Evolutionary conservation across 2,113 vertebrate genomes (phyloP).

Genomic region (Pandion haliaetus): DNA sequence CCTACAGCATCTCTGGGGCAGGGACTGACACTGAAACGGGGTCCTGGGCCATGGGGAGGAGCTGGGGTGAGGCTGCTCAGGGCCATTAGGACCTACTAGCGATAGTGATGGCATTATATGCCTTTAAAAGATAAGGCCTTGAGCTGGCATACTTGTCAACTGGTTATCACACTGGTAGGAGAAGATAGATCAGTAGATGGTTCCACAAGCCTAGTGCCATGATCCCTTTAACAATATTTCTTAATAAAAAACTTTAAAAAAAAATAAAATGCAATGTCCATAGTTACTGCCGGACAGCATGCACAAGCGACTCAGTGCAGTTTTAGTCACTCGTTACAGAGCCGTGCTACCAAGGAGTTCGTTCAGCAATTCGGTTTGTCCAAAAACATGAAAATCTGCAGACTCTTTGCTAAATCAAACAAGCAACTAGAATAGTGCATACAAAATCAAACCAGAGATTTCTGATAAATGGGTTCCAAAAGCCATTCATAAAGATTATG

Average conservation of each 20-base stretch:
- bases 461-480: background rate
- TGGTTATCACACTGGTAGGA: background rate
- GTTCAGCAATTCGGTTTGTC: background rate
- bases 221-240: background rate
- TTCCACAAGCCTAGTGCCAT: background rate
- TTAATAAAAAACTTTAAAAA: background rate
- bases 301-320: background rate
- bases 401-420: background rate
- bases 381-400: background rate
- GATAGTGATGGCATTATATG: background rate
- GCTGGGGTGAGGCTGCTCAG: background rate
- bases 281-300: background rate
- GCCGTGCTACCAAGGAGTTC: background rate
- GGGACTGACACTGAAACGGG: accelerated
- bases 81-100: background rate
- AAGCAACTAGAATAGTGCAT: background rate
- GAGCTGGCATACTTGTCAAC: background rate
- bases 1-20: background rate
- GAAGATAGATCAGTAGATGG: background rate
- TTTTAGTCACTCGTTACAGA: accelerated
- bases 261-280: background rate
- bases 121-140: background rate
- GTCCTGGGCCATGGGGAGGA: background rate
- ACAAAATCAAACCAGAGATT: background rate
- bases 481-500: background rate